Evolutionary conservation across 2,888 invertebrate species (phyloP), one percentile per base, ranked within the genome.

Genomic region (Epsilonema sp.): DNA sequence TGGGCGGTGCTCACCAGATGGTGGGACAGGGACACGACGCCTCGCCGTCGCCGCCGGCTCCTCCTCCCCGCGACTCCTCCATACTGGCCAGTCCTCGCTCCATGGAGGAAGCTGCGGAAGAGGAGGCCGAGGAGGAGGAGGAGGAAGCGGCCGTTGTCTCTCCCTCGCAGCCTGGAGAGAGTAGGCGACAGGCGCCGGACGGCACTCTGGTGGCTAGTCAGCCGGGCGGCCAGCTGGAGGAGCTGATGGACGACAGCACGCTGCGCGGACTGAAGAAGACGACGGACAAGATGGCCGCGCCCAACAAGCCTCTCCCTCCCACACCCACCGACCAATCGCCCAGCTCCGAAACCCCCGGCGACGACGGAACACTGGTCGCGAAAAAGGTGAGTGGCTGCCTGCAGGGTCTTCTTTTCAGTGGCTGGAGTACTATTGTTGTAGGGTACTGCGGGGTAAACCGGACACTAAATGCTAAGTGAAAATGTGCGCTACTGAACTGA

Each of bases 161-260:
- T 23, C 53, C 51, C 19, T 51, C 55, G 42, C 58, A 57, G 42
- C 56, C 60, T 42, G 47, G 20, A 51, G 51, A 13, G 47, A 37
- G 31, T 49, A 49, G 26, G 45, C 22, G 44, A 50, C 45, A 31
- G 78, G 78, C 61, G 52, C 44, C 37, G 13, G 90, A 92, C 69
- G 92, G 90, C 52, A 90, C 92, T 2, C 73, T 92, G 47, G 75
- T 89, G 46, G 90, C 90, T 52, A 89, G 89, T 61, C 90, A 92
- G 72, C 89, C 90, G 47, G 87, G 90, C 22, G 83, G 89, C 68
- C 90, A 90, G 59, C 79, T 92, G 87, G 3, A 23, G 45, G 44
- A 24, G 8, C n/a, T 5, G n/a, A 4, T 43, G 39, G n/a, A 46
- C 45, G 26, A 38, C 38, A 56, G 52, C 21, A 62, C 60, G 2